Evolutionary conservation across 2,113 vertebrate species (phyloP).

Genomic region (Grallaria varia): DNA sequence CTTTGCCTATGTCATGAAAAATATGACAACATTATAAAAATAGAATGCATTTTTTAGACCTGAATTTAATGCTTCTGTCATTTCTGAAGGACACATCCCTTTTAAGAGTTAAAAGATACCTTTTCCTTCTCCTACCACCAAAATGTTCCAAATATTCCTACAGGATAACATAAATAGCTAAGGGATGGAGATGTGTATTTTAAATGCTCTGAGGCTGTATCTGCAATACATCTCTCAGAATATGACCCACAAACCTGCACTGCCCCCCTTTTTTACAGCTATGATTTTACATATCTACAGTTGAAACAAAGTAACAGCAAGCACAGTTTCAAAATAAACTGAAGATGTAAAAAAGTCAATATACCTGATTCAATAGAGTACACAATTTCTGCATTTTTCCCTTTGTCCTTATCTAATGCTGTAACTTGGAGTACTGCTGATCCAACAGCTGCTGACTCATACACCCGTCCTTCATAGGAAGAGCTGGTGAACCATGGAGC

Average conservation of each 20-base stretch:
- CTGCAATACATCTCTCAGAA: neutral
- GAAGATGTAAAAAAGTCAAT: neutral
- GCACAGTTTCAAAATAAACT: neutral
- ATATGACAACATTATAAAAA: neutral
- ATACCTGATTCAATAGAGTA: constrained; percentile 97
- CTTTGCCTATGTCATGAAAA: neutral
- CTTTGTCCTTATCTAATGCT: constrained; percentile 94
- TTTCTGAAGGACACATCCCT: neutral
- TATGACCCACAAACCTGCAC: neutral
- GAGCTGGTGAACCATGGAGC: constrained; percentile 91
- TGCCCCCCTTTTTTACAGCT: neutral
- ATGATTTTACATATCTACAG: neutral
- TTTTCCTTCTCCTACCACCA: neutral
- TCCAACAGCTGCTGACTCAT: constrained; percentile 89
- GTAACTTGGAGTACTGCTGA: constrained; percentile 90
- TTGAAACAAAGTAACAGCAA: neutral
- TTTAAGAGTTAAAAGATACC: neutral
- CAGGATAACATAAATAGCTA: neutral
- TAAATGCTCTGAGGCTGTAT: neutral
- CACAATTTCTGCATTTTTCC: constrained; percentile 86
- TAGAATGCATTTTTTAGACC: neutral
- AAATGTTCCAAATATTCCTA: neutral
- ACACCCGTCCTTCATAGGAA: constrained; percentile 86
- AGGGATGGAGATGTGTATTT: neutral
- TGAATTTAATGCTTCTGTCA: neutral